Evolutionary conservation across 2,797 vertebrate species (phyloP), one percentile per base, ranked within the genome.

Genomic region (Hydrolagus colliei): DNA sequence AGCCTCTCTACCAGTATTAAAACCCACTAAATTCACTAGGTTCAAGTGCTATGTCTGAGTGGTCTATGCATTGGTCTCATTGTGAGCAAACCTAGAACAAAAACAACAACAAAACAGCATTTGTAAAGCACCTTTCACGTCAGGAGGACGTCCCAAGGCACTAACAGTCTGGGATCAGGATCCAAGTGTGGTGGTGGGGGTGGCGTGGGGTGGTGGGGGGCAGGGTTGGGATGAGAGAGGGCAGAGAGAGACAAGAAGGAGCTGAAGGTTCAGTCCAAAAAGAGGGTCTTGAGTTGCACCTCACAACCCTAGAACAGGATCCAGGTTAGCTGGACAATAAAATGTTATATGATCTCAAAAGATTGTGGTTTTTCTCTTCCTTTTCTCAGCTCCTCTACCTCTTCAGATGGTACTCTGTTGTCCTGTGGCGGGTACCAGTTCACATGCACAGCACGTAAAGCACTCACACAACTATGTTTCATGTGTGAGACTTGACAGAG

Each of bases 371-470:
- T 18, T 75, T 35, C 11, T 75, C 3, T 9, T 75, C 73, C 73
- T 87, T 89, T 32, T 35, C 80, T 85, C 87, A 85, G 87, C 87
- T 67, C 9, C 63, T 80, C 22, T 52, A 63, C 67, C 52, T 32
- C 52, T 14, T 71, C 7, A 10, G 13, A 77, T 68, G 68, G 80
- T 67, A 65, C 59, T 16, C 63, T 72, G 59, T 22, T 9, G 16
- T 52, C 71, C 22, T 62, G 35, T 86, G 35, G 72, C 72, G 67
- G 9, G 63, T 16, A 77, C 20, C 18, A 67, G 41, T 52, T 6
- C 41, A 52, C 41, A 52, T 27, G 41, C 41, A 52, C 41, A 52
- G 41, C 41, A 52, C 6, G 41, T 6, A 52, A 52, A 52, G 41
- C 41, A 6, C 41, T 52, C 41, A 52, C 41, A 52, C 27, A 27